A percentile compares a stretch with the other conserved stretches of the same genome.
Conservation (phyloP, 1,140 invertebrate genomes). For the Saxidomus purpurata region DNA sequence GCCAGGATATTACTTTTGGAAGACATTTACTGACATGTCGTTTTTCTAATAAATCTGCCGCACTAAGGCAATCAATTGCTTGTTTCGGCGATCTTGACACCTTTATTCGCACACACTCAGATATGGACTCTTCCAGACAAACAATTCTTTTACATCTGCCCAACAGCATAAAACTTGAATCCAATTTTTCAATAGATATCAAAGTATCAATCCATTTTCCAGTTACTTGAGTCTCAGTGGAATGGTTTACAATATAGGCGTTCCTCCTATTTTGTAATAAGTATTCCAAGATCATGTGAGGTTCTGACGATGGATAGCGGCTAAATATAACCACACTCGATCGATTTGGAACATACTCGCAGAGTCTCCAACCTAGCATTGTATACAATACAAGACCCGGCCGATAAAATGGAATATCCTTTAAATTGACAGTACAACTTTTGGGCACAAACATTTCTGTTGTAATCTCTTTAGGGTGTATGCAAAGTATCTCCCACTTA, state of each 20-base stretch:
- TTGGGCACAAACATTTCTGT: no score
- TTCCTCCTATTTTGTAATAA: neutral
- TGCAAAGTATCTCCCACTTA: slow-evolving; percentile 44
- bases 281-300: no score
- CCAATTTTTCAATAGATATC: neutral
- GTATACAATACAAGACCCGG: slow-evolving; percentile 1
- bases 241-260: neutral
- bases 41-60: neutral
- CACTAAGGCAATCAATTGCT: no score
- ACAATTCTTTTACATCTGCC: neutral
- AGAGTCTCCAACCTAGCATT: neutral
- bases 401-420: no score
- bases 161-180: neutral
- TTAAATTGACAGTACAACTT: no score
- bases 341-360: neutral
- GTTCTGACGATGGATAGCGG: neutral
- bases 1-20: neutral
- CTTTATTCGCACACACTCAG: neutral
- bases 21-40: neutral
- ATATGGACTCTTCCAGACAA: neutral
- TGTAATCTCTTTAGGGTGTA: neutral
- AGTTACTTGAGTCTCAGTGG: neutral
- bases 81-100: no score
- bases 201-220: neutral
- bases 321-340: no score